Percentiles rank a stretch among this genome's conserved stretches.
These are phyloP conservation scores for Zelleria hepariella DNA, from an alignment of 2,888 invertebrate genomes.

Conservation along the genomic window DNA sequence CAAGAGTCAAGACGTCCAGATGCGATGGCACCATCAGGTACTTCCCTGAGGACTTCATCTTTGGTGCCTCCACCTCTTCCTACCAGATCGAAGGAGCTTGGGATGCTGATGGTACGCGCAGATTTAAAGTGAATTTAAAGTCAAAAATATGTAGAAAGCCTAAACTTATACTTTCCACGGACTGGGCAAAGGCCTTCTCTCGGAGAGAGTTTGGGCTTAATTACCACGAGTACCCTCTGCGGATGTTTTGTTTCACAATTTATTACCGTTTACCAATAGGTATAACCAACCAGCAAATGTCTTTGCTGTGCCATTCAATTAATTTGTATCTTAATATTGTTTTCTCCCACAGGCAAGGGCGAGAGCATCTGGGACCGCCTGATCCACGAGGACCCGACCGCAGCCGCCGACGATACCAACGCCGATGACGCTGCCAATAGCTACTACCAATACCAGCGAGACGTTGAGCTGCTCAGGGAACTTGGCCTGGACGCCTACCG, in stretches of 20 bases:
- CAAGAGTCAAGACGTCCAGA: too few species aligned
- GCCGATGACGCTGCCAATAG: conserved; percentile 7
- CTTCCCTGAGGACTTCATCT: conserved; percentile 42
- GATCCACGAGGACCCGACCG: not conserved
- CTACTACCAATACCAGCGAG: conserved; percentile 8
- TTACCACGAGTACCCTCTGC: too few species aligned
- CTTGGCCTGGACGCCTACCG: conserved; percentile 46
- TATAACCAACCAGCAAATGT: too few species aligned
- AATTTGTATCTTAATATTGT: not conserved
- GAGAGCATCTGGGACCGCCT: conserved; percentile 8
- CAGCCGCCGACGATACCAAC: not conserved
- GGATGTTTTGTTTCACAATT: too few species aligned
- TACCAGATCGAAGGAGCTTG: conserved; percentile 75
- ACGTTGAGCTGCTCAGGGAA: conserved; percentile 10
- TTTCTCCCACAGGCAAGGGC: conserved; percentile 16
- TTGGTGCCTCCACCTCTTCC: conserved; percentile 56
- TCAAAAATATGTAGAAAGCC: not conserved
- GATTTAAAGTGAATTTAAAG: too few species aligned
- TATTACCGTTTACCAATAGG: too few species aligned
- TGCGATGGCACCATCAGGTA: not conserved
- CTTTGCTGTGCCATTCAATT: not conserved
- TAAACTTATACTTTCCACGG: not conserved
- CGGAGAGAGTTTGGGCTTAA: too few species aligned
- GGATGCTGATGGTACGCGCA: conserved; percentile 72
- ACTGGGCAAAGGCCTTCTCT: too few species aligned